phyloP scores from a whole-genome alignment of 30 jellyfish, hydroid and myxozoan genomes.

The Turritopsis dohrnii region DNA sequence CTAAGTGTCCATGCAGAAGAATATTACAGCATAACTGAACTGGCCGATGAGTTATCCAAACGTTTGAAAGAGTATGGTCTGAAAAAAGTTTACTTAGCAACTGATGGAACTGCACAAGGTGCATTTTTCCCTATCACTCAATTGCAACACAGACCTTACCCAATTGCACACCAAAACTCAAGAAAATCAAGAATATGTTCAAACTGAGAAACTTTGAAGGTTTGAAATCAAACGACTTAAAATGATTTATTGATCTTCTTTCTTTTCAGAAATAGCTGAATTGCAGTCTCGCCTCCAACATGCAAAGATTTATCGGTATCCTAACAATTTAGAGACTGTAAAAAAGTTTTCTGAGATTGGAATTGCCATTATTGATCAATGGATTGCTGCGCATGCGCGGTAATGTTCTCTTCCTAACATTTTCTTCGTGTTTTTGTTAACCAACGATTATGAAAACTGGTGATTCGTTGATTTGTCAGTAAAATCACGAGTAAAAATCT shows the following conservation, averaged over 20 bases:
- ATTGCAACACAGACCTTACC: too few relatives aligned
- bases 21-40: constrained; percentile 60
- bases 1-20: constrained; percentile 55
- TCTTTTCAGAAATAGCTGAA: constrained; percentile 61
- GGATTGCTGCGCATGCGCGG: constrained; percentile 95
- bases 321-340: constrained; percentile 38
- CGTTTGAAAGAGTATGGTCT: constrained; percentile 51
- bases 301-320: constrained; percentile 34
- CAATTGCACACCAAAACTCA: too few relatives aligned
- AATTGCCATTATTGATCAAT: constrained; percentile 78
- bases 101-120: constrained; percentile 81
- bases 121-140: background rate
- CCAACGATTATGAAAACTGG: too few relatives aligned
- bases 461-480: too few relatives aligned
- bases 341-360: constrained; percentile 78
- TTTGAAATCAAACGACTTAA: too few relatives aligned
- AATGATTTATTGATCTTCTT: too few relatives aligned
- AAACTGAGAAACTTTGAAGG: too few relatives aligned
- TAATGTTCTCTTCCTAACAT: too few relatives aligned
- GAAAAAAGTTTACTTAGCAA: constrained; percentile 52
- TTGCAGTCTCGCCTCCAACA: constrained; percentile 42
- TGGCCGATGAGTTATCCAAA: constrained; percentile 36
- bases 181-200: too few relatives aligned
- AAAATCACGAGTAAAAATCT: too few relatives aligned
- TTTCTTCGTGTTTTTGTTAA: too few relatives aligned